Evolutionary conservation across 2,797 vertebrate genomes (phyloP).

Genomic region (Alosa sapidissima): DNA sequence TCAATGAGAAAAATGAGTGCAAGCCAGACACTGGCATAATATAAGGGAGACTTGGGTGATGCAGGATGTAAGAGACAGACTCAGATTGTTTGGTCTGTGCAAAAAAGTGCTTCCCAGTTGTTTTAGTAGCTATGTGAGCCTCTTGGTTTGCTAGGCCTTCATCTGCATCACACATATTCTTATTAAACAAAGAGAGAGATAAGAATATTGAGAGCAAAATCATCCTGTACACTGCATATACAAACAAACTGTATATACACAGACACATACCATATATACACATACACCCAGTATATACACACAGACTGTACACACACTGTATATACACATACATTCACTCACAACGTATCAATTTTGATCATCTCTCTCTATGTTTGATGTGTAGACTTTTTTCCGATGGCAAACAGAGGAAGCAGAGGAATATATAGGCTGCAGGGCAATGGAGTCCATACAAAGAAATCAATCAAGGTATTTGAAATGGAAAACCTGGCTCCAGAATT

Average conservation of each 20-base stretch:
- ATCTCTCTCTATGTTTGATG: constrained; percentile 64
- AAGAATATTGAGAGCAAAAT: constrained; percentile 71
- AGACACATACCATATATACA: constrained; percentile 74
- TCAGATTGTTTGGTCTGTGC: constrained; percentile 66
- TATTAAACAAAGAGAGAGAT: constrained; percentile 67
- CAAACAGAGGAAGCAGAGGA: constrained; percentile 60
- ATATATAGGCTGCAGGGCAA: constrained; percentile 61
- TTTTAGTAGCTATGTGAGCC: constrained; percentile 60
- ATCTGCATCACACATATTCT: constrained; percentile 65
- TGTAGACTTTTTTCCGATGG: constrained; percentile 55
- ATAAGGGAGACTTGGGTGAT: constrained; percentile 64
- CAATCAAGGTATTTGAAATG: constrained; percentile 53
- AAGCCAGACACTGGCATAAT: constrained; percentile 70
- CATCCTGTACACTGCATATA: constrained; percentile 79
- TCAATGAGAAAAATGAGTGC: constrained; percentile 76
- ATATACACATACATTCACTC: constrained; percentile 74
- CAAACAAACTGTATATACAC: constrained; percentile 79
- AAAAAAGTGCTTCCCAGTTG: constrained; percentile 70
- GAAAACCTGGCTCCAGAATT: constrained; percentile 56
- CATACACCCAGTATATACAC: constrained; percentile 79
- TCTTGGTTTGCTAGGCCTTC: constrained; percentile 64
- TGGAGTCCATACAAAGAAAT: constrained; percentile 64
- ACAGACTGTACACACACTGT: constrained; percentile 68
- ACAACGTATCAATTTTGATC: constrained; percentile 70
- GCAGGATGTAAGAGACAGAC: constrained; percentile 69